Conservation (phyloP, 1,140 invertebrate species). For the Heliconius congener region DNA sequence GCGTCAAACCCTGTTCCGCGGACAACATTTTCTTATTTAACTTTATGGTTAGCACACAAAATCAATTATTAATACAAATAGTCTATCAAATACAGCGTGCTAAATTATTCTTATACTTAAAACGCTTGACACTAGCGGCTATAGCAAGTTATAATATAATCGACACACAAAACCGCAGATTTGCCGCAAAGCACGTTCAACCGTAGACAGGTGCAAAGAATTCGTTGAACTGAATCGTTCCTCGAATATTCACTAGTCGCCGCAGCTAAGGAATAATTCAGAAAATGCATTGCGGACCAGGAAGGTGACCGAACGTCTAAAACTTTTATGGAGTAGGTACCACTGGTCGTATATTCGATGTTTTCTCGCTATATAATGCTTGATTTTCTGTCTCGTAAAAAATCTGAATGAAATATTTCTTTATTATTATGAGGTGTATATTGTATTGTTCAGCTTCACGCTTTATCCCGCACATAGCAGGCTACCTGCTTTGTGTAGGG, state of each 20-base stretch:
- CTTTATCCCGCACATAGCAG: neutral
- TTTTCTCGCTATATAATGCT: neutral
- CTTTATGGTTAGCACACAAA: too few relatives aligned
- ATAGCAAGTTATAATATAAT: slow-evolving; percentile 6
- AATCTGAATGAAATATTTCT: too few relatives aligned
- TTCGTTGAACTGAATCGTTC: slow-evolving; percentile 45
- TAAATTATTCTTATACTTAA: neutral
- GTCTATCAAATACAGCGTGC: neutral
- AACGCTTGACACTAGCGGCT: neutral
- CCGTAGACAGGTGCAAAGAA: slow-evolving; percentile 52
- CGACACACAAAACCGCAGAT: slow-evolving; percentile 28
- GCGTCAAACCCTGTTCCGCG: too few relatives aligned
- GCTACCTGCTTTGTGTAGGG: too few relatives aligned
- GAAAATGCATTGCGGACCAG: slow-evolving; percentile 58
- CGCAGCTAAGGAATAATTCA: slow-evolving; percentile 62
- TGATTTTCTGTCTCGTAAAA: too few relatives aligned
- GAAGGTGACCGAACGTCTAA: slow-evolving; percentile 40
- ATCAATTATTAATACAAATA: too few relatives aligned
- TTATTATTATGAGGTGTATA: neutral
- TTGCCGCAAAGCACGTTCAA: slow-evolving; percentile 33
- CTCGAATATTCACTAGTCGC: slow-evolving; percentile 52
- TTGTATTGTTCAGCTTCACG: neutral
- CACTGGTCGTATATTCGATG: slow-evolving; percentile 5
- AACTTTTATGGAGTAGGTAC: slow-evolving; percentile 30
- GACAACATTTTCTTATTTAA: too few relatives aligned